Evolutionary conservation across 2,797 vertebrate species (phyloP), one percentile per base, ranked within the genome.

Genomic region (Anguilla marmorata): DNA sequence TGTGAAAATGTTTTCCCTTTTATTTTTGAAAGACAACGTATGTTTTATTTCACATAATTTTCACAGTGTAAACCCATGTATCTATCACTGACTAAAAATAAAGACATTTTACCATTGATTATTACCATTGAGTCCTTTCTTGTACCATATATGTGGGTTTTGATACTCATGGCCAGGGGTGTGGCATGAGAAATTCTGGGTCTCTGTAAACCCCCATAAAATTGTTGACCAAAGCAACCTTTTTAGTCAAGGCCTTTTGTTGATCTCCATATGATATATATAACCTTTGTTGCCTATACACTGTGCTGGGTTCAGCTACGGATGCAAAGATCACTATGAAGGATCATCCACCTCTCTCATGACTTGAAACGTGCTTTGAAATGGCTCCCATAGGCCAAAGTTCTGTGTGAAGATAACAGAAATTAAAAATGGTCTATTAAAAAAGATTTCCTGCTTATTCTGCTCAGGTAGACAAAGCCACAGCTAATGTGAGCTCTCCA

Each of bases 51-150:
- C 86, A 45, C 83, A 82, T 56, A 12, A 24, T 85, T 76, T 87
- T 80, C 21, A 56, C 82, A 52, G n/a, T 56, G 16, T 85, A 85
- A 85, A 30, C 72, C 41, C 66, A 86, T 76, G 82, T 89, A 85
- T 89, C 48, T 84, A 88, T 69, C 91, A 86, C 90, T 88, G 33
- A 87, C n/a, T 72, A 90, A 80, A 92, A 93, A 92, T 92, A 93
- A 94, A 58, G 9, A 56, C 33, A 8, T 88, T 85, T 74, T 88
- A 33, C 63, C 54, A n/a, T 60, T 58, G 84, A 52, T 85, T 27
- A 33, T 56, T 58, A 24, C 19, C n/a, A 19, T 45, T 37, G n/a
- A 85, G 19, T 85, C 54, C n/a, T 85, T 56, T 85, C 16, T 85
- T 60, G 83, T 54, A 56, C 8, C n/a, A 3, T 56, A 48, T 19